phyloP scores from a whole-genome alignment of 2,888 invertebrate species.

The Eilema sororculum region DNA sequence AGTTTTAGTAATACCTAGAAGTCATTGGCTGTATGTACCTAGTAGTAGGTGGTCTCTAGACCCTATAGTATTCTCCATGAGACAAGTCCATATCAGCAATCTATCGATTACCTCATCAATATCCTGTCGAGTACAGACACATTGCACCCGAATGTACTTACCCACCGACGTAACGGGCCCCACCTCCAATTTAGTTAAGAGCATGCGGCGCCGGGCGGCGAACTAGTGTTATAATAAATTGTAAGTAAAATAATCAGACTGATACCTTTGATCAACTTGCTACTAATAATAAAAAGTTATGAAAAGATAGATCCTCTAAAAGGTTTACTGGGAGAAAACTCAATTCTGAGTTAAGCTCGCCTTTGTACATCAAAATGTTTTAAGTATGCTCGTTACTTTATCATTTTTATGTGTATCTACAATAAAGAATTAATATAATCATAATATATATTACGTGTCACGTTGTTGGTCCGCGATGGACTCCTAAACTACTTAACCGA shows the following conservation, averaged over 20 bases:
- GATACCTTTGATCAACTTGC: neutral
- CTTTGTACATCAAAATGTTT: no score
- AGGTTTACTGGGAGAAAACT: no score
- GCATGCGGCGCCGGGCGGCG: conserved; percentile 36
- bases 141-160: conserved; percentile 3
- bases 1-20: no score
- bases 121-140: neutral
- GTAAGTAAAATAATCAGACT: neutral
- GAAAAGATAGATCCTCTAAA: no score
- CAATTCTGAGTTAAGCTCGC: no score
- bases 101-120: neutral
- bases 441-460: no score
- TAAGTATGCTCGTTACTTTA: no score
- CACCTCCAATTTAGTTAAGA: conserved; percentile 53
- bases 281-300: neutral
- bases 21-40: neutral
- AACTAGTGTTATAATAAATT: conserved; percentile 44
- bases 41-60: no score
- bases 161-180: conserved; percentile 28
- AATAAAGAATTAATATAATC: no score
- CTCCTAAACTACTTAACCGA: no score
- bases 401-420: no score
- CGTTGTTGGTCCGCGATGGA: no score
- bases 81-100: neutral
- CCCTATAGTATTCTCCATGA: neutral